Conservation (phyloP, 2,888 invertebrate genomes). For the Asteroscopus sphinx region DNA sequence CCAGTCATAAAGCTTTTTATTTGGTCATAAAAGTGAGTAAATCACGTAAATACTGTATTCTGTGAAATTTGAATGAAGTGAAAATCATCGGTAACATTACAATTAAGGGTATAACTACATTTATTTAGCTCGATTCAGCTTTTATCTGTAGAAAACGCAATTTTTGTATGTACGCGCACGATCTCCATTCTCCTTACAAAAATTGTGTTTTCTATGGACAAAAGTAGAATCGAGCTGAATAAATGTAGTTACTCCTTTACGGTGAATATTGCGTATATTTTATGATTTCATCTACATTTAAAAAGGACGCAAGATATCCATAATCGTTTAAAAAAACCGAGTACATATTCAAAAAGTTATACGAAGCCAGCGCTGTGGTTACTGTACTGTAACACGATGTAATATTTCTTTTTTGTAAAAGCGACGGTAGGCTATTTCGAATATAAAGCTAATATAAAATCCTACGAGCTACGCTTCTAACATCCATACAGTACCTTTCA, state of each 20-base stretch:
- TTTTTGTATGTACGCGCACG: too few species aligned
- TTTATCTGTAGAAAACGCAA: too few species aligned
- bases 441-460: constrained; percentile 41
- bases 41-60: constrained; percentile 19
- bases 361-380: background rate
- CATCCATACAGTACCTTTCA: constrained; percentile 18
- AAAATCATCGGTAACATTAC: constrained; percentile 14
- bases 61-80: constrained; percentile 6
- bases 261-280: background rate
- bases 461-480: constrained; percentile 40
- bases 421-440: background rate
- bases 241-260: too few species aligned
- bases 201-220: too few species aligned
- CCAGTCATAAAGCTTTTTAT: constrained; percentile 32
- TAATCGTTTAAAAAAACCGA: constrained; percentile 3
- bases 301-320: constrained; percentile 4
- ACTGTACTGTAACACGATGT: background rate
- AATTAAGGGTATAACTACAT: background rate
- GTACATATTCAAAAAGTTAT: constrained; percentile 13
- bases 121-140: too few species aligned
- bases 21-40: constrained; percentile 34
- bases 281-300: constrained; percentile 1
- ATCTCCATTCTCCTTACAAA: too few species aligned
- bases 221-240: too few species aligned
- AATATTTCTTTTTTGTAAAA: background rate